These are phyloP conservation scores for Ophioninae sp. DNA, from an alignment of 2,888 invertebrate species.

Conservation along the genomic window DNA sequence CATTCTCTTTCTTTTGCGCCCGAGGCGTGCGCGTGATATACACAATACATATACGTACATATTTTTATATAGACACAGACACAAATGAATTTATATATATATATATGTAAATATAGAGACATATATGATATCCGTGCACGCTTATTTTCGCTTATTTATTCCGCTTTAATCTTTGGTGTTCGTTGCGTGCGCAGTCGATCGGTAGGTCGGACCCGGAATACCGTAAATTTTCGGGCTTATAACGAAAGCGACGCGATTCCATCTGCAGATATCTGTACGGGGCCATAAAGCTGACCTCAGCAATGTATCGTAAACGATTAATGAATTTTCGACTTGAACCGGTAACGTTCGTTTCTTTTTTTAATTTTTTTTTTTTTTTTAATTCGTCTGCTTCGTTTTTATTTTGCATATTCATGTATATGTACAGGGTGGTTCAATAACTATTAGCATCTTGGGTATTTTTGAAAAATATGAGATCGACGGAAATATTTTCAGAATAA, in stretches of 20 bases:
- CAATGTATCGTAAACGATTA: constrained; percentile 19
- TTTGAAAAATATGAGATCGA: too few species aligned
- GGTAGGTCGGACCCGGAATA: constrained; percentile 15
- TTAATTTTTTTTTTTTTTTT: constrained; percentile 16
- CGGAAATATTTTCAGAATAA: too few species aligned
- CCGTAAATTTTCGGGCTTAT: constrained; percentile 10
- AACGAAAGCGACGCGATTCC: constrained; percentile 25
- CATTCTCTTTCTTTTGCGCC: constrained; percentile 32
- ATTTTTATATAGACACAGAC: background rate
- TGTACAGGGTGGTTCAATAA: background rate
- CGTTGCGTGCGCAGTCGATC: constrained; percentile 14
- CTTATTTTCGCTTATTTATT: constrained; percentile 10
- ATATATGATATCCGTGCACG: too few species aligned
- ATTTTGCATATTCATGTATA: too few species aligned
- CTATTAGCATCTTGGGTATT: too few species aligned
- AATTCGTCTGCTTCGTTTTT: background rate
- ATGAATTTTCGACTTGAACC: constrained; percentile 49
- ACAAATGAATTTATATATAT: too few species aligned
- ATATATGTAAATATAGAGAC: too few species aligned
- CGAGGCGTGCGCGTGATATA: background rate
- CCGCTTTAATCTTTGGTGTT: constrained; percentile 4
- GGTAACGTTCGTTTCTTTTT: too few species aligned
- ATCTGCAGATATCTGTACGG: background rate
- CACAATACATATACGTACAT: too few species aligned
- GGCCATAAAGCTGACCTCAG: constrained; percentile 18